Conservation (phyloP, 2,888 invertebrate species). For the Noctua janthina region DNA sequence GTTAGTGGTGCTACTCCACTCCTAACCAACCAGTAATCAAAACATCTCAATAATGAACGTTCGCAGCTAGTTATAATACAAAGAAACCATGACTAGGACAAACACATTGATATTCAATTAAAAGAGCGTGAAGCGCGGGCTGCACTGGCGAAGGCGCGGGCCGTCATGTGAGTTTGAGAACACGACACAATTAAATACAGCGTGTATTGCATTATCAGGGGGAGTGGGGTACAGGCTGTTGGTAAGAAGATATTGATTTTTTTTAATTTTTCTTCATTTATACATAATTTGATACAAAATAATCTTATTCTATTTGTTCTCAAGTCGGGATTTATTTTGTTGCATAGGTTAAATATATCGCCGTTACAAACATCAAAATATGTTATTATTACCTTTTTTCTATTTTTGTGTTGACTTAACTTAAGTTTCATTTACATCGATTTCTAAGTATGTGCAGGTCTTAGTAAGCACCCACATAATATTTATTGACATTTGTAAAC, state of each 20-base stretch:
- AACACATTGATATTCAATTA: constrained; percentile 26
- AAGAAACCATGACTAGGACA: constrained; percentile 24
- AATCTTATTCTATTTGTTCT: too few relatives aligned
- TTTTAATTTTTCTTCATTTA: too few relatives aligned
- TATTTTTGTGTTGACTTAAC: too few relatives aligned
- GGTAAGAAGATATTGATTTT: not conserved
- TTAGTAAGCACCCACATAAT: too few relatives aligned
- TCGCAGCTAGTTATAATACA: constrained; percentile 18
- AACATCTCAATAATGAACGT: constrained; percentile 20
- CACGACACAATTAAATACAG: constrained; percentile 3
- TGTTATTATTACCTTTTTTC: too few relatives aligned
- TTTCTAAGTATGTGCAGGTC: too few relatives aligned
- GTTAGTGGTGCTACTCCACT: constrained; percentile 1
- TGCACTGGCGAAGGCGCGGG: not conserved
- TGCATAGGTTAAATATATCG: too few relatives aligned
- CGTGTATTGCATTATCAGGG: not conserved
- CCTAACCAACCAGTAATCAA: constrained; percentile 11
- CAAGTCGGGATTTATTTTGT: too few relatives aligned
- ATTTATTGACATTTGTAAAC: not conserved
- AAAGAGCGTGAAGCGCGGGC: not conserved
- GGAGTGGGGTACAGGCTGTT: not conserved
- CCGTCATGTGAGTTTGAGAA: not conserved
- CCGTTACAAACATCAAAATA: too few relatives aligned
- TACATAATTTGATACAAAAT: not conserved
- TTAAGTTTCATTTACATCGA: too few relatives aligned